Evolutionary conservation across 2,888 invertebrate genomes (phyloP), one percentile per base, ranked within the genome.

Genomic region (Uropetala carovei): DNA sequence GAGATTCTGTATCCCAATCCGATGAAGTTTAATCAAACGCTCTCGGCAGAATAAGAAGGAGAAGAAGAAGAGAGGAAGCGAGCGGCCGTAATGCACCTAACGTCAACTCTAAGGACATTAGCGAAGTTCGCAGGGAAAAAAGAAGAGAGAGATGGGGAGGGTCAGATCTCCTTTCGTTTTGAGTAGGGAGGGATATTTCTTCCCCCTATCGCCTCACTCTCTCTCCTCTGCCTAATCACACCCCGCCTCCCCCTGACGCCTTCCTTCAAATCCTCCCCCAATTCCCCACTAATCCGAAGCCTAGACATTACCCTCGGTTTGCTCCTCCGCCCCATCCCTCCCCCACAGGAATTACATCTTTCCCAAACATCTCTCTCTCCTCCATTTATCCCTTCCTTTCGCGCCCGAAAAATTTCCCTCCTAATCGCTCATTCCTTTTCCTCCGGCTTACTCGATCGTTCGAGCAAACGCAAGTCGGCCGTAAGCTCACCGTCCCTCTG

Each of bases 391-490:
- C 43, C 43, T 43, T n/a, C 64, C 64, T 64, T 64, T 14, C 64
- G 18, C 64, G 16, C 13, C 43, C 5, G 14, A n/a, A 64, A 16
- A 64, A 64, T 64, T n/a, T n/a, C 68, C 68, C 68, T 68, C 43
- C 68, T 68, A 68, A 75, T 75, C 75, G 75, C 27, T 27, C 27
- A 60, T 43, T 18, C 14, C 58, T 60, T 56, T 60, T 58, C 16
- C 22, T 59, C 60, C 86, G 60, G 43, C 56, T 83, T n/a, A n/a
- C 64, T 18, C n/a, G 43, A 83, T 56, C 56, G 83, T 56, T 57
- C 83, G 83, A 83, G 13, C 83, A 83, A 83, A 56, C 83, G 43
- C 83, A 43, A 43, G 43, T 56, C 83, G 56, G 43, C 83, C 83
- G 75, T 75, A 56, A 57, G 83, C 83, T 14, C 83, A 56, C 56